Evolutionary conservation across 2,113 vertebrate genomes (phyloP).

Genomic region (Macrotus californicus): DNA sequence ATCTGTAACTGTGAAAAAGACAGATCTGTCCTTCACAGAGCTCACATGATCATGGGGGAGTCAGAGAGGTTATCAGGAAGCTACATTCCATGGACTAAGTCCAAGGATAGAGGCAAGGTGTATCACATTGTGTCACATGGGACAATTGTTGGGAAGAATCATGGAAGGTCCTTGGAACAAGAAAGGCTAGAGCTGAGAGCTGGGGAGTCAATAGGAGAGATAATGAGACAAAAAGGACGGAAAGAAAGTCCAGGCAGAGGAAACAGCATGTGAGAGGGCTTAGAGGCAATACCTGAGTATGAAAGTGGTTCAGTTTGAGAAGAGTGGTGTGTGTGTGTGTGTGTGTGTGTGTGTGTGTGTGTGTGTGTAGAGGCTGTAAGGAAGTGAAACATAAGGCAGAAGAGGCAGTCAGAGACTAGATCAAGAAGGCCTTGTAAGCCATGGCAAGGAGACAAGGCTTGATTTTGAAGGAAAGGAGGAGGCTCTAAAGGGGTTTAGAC

Average conservation of each 20-base stretch:
- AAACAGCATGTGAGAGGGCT: neutral
- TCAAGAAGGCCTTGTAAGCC: neutral
- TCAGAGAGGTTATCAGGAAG: neutral
- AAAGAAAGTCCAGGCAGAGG: neutral
- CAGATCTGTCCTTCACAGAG: neutral
- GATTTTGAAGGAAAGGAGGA: neutral
- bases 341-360: neutral
- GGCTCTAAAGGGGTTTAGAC: neutral
- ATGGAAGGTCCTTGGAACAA: neutral
- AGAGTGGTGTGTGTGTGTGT: neutral
- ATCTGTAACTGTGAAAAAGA: constrained; percentile 1
- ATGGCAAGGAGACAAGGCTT: neutral
- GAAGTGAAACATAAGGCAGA: neutral
- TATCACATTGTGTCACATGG: neutral
- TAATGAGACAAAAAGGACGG: neutral
- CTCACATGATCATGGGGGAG: neutral
- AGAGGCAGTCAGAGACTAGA: neutral
- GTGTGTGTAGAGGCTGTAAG: neutral
- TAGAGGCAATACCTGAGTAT: neutral
- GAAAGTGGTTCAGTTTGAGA: neutral
- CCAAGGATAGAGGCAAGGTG: neutral
- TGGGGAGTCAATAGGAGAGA: neutral
- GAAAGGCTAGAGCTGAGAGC: neutral
- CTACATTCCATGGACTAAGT: constrained; percentile 12
- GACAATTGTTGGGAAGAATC: neutral